A percentile compares a stretch with the other conserved stretches of the same genome.
phyloP scores from a whole-genome alignment of 2,888 invertebrate genomes.

The Sesia bembeciformis region DNA sequence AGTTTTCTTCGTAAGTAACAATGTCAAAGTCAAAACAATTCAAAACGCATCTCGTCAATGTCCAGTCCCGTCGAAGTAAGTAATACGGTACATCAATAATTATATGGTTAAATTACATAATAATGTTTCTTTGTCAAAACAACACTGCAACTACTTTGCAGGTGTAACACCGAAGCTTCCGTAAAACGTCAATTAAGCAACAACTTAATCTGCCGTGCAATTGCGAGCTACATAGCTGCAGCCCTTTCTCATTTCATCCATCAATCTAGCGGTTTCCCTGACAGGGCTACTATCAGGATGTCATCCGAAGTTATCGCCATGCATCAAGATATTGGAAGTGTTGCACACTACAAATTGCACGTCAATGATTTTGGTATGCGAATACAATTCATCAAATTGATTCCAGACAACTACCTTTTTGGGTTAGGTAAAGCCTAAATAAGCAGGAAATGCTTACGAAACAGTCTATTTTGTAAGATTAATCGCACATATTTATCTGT shows the following conservation, averaged over 20 bases:
- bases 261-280: slow-evolving; percentile 22
- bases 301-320: slow-evolving; percentile 27
- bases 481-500: no score
- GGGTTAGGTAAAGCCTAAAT: background rate
- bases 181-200: slow-evolving; percentile 12
- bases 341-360: background rate
- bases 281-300: slow-evolving; percentile 17
- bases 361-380: background rate
- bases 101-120: no score
- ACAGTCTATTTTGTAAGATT: no score
- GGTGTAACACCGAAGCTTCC: background rate
- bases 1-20: no score
- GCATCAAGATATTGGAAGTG: slow-evolving; percentile 17
- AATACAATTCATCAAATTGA: background rate
- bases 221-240: slow-evolving; percentile 8
- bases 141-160: background rate
- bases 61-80: no score
- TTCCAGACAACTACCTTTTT: background rate
- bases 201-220: slow-evolving; percentile 11
- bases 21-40: no score
- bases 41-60: no score
- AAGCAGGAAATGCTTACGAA: no score
- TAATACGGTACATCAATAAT: no score
- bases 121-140: no score
- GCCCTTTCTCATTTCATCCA: slow-evolving; percentile 27